phyloP scores from a whole-genome alignment of 2,888 invertebrate genomes.

The Lasioglossum vierecki region DNA sequence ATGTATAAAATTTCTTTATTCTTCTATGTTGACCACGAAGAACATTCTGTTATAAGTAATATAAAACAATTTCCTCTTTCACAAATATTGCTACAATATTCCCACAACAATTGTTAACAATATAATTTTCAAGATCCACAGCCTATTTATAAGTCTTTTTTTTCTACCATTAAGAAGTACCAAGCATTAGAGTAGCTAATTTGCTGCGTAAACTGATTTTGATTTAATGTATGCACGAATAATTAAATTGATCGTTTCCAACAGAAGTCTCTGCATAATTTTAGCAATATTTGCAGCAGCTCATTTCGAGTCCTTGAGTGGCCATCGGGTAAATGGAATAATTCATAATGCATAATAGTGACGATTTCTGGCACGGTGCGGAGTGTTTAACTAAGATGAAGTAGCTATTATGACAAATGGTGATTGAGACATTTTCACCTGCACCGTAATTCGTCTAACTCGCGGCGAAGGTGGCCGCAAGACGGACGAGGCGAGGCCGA shows the following conservation, averaged over 20 bases:
- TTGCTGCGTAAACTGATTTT: neutral
- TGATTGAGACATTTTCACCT: slow-evolving; percentile 19
- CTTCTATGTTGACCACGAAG: neutral
- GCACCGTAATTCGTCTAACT: neutral
- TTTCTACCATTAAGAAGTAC: neutral
- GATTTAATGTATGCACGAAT: neutral
- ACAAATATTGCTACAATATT: neutral
- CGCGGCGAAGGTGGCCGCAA: slow-evolving; percentile 29
- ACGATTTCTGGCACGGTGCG: neutral
- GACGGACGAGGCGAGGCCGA: slow-evolving; percentile 40
- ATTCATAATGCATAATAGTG: neutral
- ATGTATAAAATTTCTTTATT: neutral
- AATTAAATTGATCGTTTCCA: neutral
- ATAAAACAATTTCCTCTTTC: too few relatives aligned
- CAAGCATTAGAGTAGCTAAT: neutral
- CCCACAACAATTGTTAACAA: neutral
- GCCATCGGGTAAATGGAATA: neutral
- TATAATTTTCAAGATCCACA: too few relatives aligned
- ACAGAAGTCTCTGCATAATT: neutral
- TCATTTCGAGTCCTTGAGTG: too few relatives aligned
- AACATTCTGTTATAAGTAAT: too few relatives aligned
- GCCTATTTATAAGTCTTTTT: neutral
- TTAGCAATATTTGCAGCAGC: neutral
- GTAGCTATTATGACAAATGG: slow-evolving; percentile 7
- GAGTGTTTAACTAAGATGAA: neutral